A percentile compares a stretch with the other conserved stretches of the same genome.
Evolutionary conservation across 2,888 invertebrate genomes (phyloP).

Genomic region (Apoda limacodes): DNA sequence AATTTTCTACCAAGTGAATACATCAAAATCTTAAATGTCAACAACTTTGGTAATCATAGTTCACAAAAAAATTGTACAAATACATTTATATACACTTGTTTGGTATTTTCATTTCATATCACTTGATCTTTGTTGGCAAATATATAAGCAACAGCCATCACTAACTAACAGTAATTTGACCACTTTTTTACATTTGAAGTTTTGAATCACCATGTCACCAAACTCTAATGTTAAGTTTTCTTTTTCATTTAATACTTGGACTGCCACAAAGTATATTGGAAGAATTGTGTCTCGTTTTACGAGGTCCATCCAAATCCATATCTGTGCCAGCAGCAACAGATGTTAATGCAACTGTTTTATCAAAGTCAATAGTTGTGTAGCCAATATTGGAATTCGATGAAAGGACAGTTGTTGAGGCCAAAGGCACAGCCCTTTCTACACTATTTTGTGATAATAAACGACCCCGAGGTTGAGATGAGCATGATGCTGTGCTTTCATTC

Average conservation of each 20-base stretch:
- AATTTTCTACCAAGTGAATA: too few relatives aligned
- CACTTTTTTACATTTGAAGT: too few relatives aligned
- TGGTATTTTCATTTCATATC: too few relatives aligned
- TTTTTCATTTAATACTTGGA: constrained; percentile 39
- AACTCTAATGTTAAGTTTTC: too few relatives aligned
- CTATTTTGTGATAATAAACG: constrained; percentile 46
- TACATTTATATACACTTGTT: too few relatives aligned
- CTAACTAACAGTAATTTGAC: too few relatives aligned
- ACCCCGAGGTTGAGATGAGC: constrained; percentile 36
- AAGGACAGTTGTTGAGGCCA: constrained; percentile 36
- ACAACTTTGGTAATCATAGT: too few relatives aligned
- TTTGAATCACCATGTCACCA: too few relatives aligned
- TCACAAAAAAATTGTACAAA: too few relatives aligned
- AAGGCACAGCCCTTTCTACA: constrained; percentile 32
- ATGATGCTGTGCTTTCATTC: constrained; percentile 40
- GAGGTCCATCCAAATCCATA: constrained; percentile 77
- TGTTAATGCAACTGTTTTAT: constrained; percentile 90
- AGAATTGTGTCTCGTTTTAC: constrained; percentile 87
- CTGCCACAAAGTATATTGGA: constrained; percentile 69
- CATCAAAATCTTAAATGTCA: too few relatives aligned
- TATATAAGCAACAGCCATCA: too few relatives aligned
- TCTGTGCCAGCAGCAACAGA: constrained; percentile 80
- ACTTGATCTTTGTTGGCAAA: constrained; percentile 12
- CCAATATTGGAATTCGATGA: constrained; percentile 74
- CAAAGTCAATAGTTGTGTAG: constrained; percentile 94